Base-by-base conservation (phyloP, 2,797 vertebrate genomes). In the Aldrovandia affinis region DNA sequence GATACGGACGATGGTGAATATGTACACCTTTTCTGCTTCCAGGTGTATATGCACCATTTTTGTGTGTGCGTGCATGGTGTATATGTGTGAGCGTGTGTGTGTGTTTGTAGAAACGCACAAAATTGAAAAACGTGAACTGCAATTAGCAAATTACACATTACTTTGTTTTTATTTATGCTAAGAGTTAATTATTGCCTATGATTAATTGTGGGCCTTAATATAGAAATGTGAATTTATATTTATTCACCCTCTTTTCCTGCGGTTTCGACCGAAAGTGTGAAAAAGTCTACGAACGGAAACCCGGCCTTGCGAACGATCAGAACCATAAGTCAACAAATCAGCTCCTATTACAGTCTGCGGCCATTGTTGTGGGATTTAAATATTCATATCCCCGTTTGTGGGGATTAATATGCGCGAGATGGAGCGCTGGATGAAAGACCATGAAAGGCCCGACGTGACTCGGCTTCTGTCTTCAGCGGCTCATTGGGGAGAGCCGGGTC, bases 381-480 rank as follows among this genome's bases (percentile, higher is more conserved):
- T 73, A 84, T 81, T 80, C 79, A 84, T 84, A 63, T 80, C 83
- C n/a, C 30, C 63, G 33, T 81, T 84, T 81, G 80, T 65, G 20
- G 33, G 55, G 50, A 84, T 84, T 84, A 84, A 80, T 73, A 81
- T 84, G 79, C 63, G 4, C 25, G 39, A 73, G 83, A 54, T 44
- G 78, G 39, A 5, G 50, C 65, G 50, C 22, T 18, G 50, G 83
- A 84, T 73, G 55, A 81, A 84, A 80, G 82, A 47, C 55, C 42
- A 52, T 28, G 75, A 81, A 28, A 68, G 44, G 39, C 75, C 83
- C 52, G 78, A 54, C 55, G 83, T 78, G 83, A 80, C 30, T 52
- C 1, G 30, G 47, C 42, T 2, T 12, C 83, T n/a, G 78, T 80
- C 83, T 84, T 70, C 61, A 63, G 77, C 12, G 47, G 44, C 47